Evolutionary conservation across 2,888 invertebrate genomes (phyloP).

Genomic region (Athrips mouffetella): DNA sequence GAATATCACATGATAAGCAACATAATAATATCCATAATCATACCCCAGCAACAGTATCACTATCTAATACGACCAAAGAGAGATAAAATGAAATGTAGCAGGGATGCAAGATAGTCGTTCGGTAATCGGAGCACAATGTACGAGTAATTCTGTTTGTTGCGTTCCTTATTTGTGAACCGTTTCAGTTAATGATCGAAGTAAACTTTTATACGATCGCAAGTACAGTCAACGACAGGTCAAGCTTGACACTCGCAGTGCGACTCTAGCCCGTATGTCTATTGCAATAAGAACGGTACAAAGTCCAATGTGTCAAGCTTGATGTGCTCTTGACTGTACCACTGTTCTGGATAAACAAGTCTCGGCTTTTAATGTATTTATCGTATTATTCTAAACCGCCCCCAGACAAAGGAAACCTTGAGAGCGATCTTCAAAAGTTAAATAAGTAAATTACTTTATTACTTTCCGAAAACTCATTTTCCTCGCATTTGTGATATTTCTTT

Average conservation of each 20-base stretch:
- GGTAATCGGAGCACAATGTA: not conserved
- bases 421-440: slow-evolving; percentile 5
- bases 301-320: no score
- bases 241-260: no score
- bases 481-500: not conserved
- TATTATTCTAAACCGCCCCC: not conserved
- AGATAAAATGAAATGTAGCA: no score
- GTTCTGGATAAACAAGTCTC: slow-evolving; percentile 14
- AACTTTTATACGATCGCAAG: slow-evolving; percentile 13
- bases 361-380: slow-evolving; percentile 13
- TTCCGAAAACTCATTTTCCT: not conserved
- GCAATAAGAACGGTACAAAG: no score
- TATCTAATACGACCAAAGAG: no score
- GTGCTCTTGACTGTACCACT: not conserved
- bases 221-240: no score
- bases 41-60: no score
- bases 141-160: not conserved
- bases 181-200: slow-evolving; percentile 11
- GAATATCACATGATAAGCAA: no score
- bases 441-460: not conserved
- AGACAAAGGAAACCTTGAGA: not conserved
- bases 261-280: no score
- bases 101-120: no score
- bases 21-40: no score
- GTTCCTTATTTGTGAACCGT: slow-evolving; percentile 5